A percentile compares a stretch with the other conserved stretches of the same genome.
phyloP scores from a whole-genome alignment of 2,113 vertebrate genomes.

The Calonectris borealis region DNA sequence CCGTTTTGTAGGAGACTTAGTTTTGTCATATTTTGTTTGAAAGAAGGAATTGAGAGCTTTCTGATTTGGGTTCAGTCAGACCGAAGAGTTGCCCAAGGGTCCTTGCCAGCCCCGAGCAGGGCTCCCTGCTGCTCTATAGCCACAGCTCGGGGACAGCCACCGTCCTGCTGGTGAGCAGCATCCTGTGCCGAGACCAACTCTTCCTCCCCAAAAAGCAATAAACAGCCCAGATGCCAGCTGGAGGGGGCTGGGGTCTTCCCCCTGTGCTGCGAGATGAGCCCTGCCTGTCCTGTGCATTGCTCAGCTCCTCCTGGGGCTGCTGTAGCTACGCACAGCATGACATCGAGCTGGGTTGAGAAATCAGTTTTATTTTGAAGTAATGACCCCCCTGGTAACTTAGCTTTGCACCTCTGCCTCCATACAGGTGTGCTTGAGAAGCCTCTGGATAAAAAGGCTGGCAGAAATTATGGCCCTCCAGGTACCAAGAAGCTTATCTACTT shows the following conservation, averaged over 20 bases:
- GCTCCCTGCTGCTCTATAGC: not conserved
- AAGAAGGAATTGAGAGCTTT: not conserved
- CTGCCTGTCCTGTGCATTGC: not conserved
- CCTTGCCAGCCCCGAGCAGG: not conserved
- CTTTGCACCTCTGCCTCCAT: not conserved
- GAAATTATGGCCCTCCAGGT: conserved; percentile 87
- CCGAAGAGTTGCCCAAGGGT: not conserved
- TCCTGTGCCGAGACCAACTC: not conserved
- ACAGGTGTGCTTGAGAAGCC: conserved; percentile 90
- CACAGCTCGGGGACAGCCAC: not conserved
- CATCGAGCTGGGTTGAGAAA: not conserved
- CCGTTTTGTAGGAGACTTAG: not conserved
- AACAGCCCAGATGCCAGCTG: not conserved
- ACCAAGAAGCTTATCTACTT: conserved; percentile 90
- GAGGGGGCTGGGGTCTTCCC: not conserved
- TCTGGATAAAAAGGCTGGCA: conserved; percentile 94
- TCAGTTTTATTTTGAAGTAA: not conserved
- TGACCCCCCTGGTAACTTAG: not conserved
- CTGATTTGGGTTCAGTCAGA: not conserved
- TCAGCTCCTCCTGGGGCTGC: not conserved
- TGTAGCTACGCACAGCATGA: not conserved
- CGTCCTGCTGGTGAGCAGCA: not conserved
- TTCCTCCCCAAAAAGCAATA: not conserved
- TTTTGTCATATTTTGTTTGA: not conserved
- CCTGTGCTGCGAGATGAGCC: not conserved